A percentile compares a stretch with the other conserved stretches of the same genome.
phyloP scores from a whole-genome alignment of 2,888 invertebrate species.

The Aphelenchoides bicaudatus region DNA sequence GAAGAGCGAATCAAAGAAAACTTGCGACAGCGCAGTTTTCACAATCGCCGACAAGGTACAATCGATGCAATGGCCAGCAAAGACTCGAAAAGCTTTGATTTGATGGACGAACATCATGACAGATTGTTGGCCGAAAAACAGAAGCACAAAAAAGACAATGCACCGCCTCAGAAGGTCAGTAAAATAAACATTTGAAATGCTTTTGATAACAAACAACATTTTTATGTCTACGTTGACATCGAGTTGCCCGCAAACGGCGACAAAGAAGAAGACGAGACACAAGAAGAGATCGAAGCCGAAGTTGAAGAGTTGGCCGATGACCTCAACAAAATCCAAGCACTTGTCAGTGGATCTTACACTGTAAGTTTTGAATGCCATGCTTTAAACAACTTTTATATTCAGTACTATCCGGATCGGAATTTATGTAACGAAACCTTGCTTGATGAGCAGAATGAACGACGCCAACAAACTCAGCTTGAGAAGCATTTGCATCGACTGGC shows the following conservation, averaged over 20 bases:
- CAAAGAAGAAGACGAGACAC: constrained; percentile 1
- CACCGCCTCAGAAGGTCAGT: constrained; percentile 11
- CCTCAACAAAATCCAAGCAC: constrained; percentile 40
- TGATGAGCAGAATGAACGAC: constrained; percentile 25
- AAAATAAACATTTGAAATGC: too few species aligned
- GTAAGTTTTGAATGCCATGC: not conserved
- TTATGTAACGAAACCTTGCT: constrained; percentile 46
- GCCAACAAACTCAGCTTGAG: constrained; percentile 3
- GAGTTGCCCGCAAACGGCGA: not conserved
- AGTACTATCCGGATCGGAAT: constrained; percentile 52
- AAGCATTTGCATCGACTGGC: constrained; percentile 6
- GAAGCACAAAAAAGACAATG: constrained; percentile 1
- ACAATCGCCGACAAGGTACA: constrained; percentile 33
- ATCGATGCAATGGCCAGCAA: constrained; percentile 48
- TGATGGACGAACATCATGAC: constrained; percentile 26
- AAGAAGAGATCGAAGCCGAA: constrained; percentile 38
- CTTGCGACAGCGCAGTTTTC: constrained; percentile 18
- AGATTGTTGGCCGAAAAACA: constrained; percentile 24
- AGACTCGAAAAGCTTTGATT: constrained; percentile 23
- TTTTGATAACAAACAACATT: too few species aligned
- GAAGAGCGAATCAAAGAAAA: constrained; percentile 37
- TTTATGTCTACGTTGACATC: too few species aligned
- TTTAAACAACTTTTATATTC: constrained; percentile 11
- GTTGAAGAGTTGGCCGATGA: constrained; percentile 46
- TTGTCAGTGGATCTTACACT: constrained; percentile 28